These are phyloP conservation scores for Sicus ferrugineus DNA, from an alignment of 2,888 invertebrate genomes.

Conservation along the genomic window DNA sequence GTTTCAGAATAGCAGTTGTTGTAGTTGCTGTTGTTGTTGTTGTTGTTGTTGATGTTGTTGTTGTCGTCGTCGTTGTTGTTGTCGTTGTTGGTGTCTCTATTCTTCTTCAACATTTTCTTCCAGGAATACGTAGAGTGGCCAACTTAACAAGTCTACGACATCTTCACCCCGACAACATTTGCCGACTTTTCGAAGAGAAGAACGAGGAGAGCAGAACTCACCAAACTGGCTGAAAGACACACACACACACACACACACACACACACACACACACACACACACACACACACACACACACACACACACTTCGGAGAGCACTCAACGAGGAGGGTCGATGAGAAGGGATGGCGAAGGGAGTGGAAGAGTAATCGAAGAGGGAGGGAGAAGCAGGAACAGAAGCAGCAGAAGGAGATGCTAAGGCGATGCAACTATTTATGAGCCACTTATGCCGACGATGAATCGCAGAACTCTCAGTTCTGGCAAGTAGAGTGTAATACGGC, in stretches of 20 bases:
- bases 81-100: background rate
- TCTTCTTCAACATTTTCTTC: background rate
- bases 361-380: background rate
- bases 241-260: conserved; percentile 26
- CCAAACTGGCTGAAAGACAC: conserved; percentile 1
- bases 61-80: conserved; percentile 9
- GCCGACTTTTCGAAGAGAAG: background rate
- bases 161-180: background rate
- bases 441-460: conserved; percentile 15
- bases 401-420: background rate
- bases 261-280: conserved; percentile 28
- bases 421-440: conserved; percentile 22
- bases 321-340: background rate
- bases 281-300: conserved; percentile 9
- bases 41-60: background rate
- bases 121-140: conserved; percentile 4
- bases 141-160: conserved; percentile 10
- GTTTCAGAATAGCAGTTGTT: background rate
- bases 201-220: background rate
- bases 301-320: conserved; percentile 32
- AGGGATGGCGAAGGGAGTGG: background rate
- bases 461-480: background rate
- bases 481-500: too few relatives aligned
- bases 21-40: conserved; percentile 48
- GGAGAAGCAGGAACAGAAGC: background rate